Conservation (phyloP, 2,797 vertebrate genomes). For the Chromis chromis region DNA sequence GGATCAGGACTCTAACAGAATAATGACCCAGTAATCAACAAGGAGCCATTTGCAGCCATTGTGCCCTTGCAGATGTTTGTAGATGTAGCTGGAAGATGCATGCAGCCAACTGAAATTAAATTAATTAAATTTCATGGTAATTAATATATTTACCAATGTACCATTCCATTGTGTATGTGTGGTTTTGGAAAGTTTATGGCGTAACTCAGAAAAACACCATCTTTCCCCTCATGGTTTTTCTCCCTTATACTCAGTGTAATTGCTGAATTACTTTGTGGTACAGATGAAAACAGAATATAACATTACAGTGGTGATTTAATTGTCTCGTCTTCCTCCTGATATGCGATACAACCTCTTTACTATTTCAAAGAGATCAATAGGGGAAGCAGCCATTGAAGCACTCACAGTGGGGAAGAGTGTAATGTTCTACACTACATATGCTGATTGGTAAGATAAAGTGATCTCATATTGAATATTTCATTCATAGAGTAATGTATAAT, state of each 20-base stretch:
- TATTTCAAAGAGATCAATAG: conserved; percentile 62
- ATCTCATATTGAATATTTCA: conserved; percentile 35
- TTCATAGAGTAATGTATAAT: conserved; percentile 29
- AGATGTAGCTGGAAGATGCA: not conserved
- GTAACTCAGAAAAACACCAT: conserved; percentile 39
- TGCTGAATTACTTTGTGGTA: conserved; percentile 50
- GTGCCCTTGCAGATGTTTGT: not conserved
- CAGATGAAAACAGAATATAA: conserved; percentile 39
- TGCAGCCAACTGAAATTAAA: too few species aligned
- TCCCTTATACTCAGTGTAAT: conserved; percentile 28
- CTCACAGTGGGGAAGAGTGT: conserved; percentile 11
- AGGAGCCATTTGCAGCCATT: not conserved
- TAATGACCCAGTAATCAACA: not conserved
- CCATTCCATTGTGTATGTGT: not conserved
- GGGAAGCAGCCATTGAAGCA: conserved; percentile 25
- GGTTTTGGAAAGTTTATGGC: conserved; percentile 10
- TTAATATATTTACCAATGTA: conserved; percentile 7
- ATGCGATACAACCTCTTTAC: conserved; percentile 49
- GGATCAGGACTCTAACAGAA: not conserved
- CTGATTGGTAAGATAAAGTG: conserved; percentile 24
- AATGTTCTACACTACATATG: conserved; percentile 20
- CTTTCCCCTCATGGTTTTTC: conserved; percentile 29
- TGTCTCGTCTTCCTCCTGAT: conserved; percentile 52
- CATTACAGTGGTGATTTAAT: conserved; percentile 51
- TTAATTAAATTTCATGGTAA: not conserved